Evolutionary conservation across 2,888 invertebrate species (phyloP), one percentile per base, ranked within the genome.

Genomic region (Lepidocyrtinus sp.): DNA sequence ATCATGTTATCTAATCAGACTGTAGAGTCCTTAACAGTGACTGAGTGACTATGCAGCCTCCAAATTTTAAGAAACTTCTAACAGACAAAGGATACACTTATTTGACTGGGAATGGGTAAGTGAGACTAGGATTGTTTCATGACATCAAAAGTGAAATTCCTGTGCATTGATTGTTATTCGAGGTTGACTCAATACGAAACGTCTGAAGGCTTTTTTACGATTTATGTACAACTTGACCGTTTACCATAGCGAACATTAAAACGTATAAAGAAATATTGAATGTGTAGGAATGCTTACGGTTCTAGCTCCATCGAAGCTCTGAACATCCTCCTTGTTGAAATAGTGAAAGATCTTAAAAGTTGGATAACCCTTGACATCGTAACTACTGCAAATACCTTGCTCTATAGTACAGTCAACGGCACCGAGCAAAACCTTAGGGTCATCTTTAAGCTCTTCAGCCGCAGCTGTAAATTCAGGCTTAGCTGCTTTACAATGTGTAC

Each of bases 401-500:
- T 93, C 90, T 22, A 90, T 89, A 1, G 90, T 91, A 88, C 96
- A 96, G 89, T 96, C 96, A 0, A 97, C 93, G 0, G 96, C 96
- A 0, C 92, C 95, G 88, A 96, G 93, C 12, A 92, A 92, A 0
- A 95, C 92, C 89, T 94, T 93, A 2, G 93, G 90, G 87, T 95
- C 94, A 85, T 95, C 94, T 63, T 92, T 92, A 86, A 94, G 93
- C 24, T 90, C 89, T 65, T 92, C 93, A 0, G 96, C 96, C 0
- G 96, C 96, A 26, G 90, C 91, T 64, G 91, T 92, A 87, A 92
- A 94, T 88, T 94, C 95, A 0, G 96, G 96, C 46, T 96, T 96
- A 0, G 95, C 93, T 87, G 92, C 93, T 88, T 96, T 96, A 88
- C 96, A 96, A 88, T 96, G 96, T 0, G 96, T 96, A 88, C 96